These are phyloP conservation scores for Temnopleurus reevesii DNA, from an alignment of 53 echinoderm and acorn worm genomes.

Conservation along the genomic window DNA sequence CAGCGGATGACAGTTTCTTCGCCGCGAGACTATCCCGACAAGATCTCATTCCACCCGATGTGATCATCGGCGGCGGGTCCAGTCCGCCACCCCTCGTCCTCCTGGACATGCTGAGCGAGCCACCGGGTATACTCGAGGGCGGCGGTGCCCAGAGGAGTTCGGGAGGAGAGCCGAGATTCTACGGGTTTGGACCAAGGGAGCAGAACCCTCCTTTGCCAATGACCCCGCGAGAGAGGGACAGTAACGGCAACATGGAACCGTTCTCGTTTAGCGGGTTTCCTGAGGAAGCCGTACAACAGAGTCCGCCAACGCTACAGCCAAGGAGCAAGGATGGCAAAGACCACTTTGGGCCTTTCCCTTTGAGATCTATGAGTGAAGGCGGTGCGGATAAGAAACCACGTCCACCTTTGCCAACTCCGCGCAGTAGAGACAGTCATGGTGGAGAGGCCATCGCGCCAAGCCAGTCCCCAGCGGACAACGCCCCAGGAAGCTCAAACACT, in stretches of 20 bases:
- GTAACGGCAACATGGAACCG: background rate
- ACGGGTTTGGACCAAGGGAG: background rate
- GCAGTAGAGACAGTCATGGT: no score
- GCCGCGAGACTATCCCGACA: background rate
- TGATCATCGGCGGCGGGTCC: background rate
- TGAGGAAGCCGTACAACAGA: background rate
- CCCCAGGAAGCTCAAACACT: no score
- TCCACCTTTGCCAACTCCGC: no score
- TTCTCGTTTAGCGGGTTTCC: background rate
- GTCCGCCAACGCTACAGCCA: background rate
- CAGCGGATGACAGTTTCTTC: background rate
- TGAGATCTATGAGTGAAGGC: no score
- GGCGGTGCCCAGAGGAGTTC: no score
- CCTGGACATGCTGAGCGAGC: background rate
- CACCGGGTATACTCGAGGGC: no score
- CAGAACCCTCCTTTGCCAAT: background rate
- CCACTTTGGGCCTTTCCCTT: no score
- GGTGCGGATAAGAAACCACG: no score
- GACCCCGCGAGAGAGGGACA: background rate
- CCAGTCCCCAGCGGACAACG: no score
- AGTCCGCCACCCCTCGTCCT: background rate
- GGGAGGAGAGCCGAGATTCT: background rate
- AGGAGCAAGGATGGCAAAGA: background rate
- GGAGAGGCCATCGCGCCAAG: no score
- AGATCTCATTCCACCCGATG: background rate